Percentiles rank a stretch among this genome's conserved stretches.
These are phyloP conservation scores for Pseudococcus longispinus DNA, from an alignment of 2,888 invertebrate species.

Conservation along the genomic window DNA sequence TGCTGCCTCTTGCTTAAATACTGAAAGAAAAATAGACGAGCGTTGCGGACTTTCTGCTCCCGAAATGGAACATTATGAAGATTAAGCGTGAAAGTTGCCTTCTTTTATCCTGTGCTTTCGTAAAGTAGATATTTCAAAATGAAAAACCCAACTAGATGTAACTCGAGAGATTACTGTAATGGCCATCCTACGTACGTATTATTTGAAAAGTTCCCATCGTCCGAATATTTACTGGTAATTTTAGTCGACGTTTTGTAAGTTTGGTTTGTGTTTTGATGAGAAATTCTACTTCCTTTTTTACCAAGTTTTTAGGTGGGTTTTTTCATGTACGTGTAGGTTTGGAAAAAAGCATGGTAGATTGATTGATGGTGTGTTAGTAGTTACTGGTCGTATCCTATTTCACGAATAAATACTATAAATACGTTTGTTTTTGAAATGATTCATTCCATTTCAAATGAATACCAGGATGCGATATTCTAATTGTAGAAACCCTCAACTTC, in stretches of 20 bases:
- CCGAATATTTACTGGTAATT: constrained; percentile 18
- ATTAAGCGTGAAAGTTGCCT: constrained; percentile 17
- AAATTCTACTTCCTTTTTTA: not conserved
- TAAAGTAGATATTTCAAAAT: constrained; percentile 14
- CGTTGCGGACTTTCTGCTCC: not conserved
- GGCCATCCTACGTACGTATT: constrained; percentile 2
- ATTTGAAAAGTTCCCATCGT: not conserved
- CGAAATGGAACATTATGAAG: constrained; percentile 26
- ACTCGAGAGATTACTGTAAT: constrained; percentile 22
- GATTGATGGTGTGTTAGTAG: no score
- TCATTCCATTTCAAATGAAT: no score
- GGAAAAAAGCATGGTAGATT: no score
- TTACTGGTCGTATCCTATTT: no score
- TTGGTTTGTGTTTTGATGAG: not conserved
- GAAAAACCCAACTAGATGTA: constrained; percentile 8
- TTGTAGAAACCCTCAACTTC: not conserved
- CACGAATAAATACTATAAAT: no score
- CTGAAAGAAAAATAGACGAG: not conserved
- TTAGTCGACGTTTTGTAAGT: not conserved
- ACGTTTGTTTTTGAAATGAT: no score
- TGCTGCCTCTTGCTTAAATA: not conserved
- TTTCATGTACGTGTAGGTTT: no score
- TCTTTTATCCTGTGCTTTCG: not conserved
- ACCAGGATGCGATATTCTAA: not conserved
- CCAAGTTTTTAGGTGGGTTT: no score